Evolutionary conservation across 1,140 invertebrate genomes (phyloP).

Genomic region (Hyphantria cunea): DNA sequence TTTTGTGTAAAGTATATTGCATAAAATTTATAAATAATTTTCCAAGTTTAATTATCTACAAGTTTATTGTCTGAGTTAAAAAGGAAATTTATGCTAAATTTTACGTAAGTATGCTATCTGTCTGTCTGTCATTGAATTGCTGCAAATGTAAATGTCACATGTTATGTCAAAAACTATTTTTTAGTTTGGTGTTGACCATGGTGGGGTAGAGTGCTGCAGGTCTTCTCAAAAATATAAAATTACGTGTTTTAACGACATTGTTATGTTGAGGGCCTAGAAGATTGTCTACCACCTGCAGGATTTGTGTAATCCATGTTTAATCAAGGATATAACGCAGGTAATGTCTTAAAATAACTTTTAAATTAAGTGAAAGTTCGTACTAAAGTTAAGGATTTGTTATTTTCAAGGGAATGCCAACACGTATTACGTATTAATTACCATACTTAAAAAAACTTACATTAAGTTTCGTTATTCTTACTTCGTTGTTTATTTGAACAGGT

Average conservation of each 20-base stretch:
- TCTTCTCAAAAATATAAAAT: conserved; percentile 39
- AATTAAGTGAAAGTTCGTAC: conserved; percentile 48
- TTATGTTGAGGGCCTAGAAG: conserved; percentile 45
- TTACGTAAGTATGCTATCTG: no score
- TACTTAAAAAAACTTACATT: no score
- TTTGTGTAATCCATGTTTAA: conserved; percentile 40
- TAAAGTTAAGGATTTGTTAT: conserved; percentile 11
- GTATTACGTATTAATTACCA: no score
- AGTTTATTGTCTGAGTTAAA: no score
- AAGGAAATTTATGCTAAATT: no score
- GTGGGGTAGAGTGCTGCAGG: conserved; percentile 38
- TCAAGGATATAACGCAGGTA: conserved; percentile 45
- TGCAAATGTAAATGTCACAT: no score
- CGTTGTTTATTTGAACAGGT: conserved; percentile 11
- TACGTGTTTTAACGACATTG: conserved; percentile 44
- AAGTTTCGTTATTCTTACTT: background rate
- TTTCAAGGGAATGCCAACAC: conserved; percentile 2
- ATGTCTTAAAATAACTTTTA: conserved; percentile 21
- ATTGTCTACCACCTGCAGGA: conserved; percentile 39
- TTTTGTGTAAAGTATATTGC: no score
- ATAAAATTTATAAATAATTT: no score
- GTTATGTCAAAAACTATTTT: no score
- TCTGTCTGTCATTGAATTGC: no score
- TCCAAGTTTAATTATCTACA: no score
- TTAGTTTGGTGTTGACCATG: conserved; percentile 49